Base-by-base conservation (phyloP, 2,113 vertebrate species). In the Carassius auratus region DNA sequence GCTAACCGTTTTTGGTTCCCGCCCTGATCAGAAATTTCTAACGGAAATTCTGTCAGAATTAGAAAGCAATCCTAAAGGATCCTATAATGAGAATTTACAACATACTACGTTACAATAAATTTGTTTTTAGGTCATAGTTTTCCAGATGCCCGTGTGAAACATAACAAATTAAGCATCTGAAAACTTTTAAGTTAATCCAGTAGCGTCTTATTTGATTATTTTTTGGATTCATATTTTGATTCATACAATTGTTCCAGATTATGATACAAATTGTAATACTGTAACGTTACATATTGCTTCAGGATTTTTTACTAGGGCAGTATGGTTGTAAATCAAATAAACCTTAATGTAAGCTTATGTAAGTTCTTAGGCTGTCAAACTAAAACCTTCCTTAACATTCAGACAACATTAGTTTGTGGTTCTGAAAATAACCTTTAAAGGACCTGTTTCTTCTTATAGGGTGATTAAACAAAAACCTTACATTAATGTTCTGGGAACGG, bases 1-100 rank as follows among this genome's bases (percentile, higher is more conserved):
- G 33, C 19, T n/a, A 73, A n/a, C 69, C 38, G 38, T 13, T 1
- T 74, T 42, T 15, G 45, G 45, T 23, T 75, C 73, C 68, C 73
- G 73, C 73, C 73, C 73, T 75, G 73, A 23, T 75, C 21, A 15
- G 73, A 36, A 26, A 23, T 75, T 50, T 75, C 42, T 75, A 26
- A 12, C 9, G 68, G 36, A 73, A 10, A 42, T 42, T 38, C 33
- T 38, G 68, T 71, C 68, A 71, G 38, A 12, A 71, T 42, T 68
- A 33, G 64, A 73, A 73, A 71, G 36, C 68, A 8, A 42, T 8
- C 42, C 38, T 42, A 42, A 42, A 42, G 38, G 5, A 42, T 42
- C 38, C 42, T 12, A 73, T 38, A 5, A 73, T 73, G 69, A 19
- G 36, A 38, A 42, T 73, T 73, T 42, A 4, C 69, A 42, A 42